Percentiles rank a stretch among this genome's conserved stretches.
These are phyloP conservation scores for Xestia c-nigrum DNA, from an alignment of 2,888 invertebrate species.

Conservation along the genomic window DNA sequence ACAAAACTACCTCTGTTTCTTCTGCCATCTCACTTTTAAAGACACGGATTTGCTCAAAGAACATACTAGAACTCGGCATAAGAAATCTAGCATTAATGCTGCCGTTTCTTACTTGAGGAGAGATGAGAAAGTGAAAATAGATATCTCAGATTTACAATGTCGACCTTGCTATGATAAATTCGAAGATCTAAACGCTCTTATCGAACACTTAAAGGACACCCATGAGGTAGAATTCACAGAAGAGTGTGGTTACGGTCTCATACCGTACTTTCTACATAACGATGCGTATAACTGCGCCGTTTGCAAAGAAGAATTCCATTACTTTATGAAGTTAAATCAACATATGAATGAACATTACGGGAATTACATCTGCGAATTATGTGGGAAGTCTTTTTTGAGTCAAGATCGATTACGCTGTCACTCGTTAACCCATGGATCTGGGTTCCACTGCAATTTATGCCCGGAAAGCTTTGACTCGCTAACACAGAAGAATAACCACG, in stretches of 20 bases:
- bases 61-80: slow-evolving; percentile 80
- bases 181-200: slow-evolving; percentile 70
- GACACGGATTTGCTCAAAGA: slow-evolving; percentile 78
- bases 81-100: slow-evolving; percentile 76
- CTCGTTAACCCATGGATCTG: slow-evolving; percentile 75
- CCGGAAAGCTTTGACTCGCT: slow-evolving; percentile 78
- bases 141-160: slow-evolving; percentile 77
- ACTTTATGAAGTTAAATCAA: slow-evolving; percentile 85
- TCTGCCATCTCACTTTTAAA: slow-evolving; percentile 82
- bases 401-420: slow-evolving; percentile 83
- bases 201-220: slow-evolving; percentile 75
- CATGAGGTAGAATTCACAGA: slow-evolving; percentile 76
- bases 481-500: slow-evolving; percentile 78
- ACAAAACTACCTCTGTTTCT: slow-evolving; percentile 86
- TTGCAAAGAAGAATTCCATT: slow-evolving; percentile 79
- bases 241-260: slow-evolving; percentile 77
- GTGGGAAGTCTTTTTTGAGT: slow-evolving; percentile 85
- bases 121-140: slow-evolving; percentile 86
- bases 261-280: slow-evolving; percentile 79
- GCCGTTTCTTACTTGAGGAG: slow-evolving; percentile 82
- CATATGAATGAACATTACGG: slow-evolving; percentile 87
- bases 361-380: slow-evolving; percentile 82
- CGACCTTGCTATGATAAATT: slow-evolving; percentile 71
- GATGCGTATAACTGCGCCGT: slow-evolving; percentile 79
- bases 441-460: slow-evolving; percentile 79